phyloP scores from a whole-genome alignment of 2,113 vertebrate genomes.

The Gallinago paraguaiae region DNA sequence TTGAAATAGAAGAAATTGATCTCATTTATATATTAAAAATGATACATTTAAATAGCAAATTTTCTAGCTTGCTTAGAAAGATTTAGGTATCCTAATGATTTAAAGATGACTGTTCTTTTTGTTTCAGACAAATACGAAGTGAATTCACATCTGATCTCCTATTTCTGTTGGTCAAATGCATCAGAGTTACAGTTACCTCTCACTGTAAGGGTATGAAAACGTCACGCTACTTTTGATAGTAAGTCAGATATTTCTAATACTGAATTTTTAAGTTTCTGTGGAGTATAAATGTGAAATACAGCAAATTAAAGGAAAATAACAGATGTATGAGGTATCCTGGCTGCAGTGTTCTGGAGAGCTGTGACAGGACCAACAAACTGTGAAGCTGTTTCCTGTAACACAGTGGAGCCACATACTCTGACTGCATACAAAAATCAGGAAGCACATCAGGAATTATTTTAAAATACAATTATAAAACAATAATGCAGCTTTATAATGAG shows the following conservation, averaged over 20 bases:
- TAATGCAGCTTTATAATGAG: neutral
- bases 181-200: neutral
- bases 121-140: neutral
- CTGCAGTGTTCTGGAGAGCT: neutral
- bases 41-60: neutral
- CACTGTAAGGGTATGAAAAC: neutral
- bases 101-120: neutral
- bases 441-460: neutral
- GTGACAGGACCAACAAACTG: neutral
- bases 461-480: neutral
- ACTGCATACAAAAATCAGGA: neutral
- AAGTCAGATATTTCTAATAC: neutral
- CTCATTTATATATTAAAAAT: neutral
- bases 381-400: neutral
- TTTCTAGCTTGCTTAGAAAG: neutral
- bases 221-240: neutral
- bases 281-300: neutral
- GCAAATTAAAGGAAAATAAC: neutral
- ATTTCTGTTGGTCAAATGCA: neutral
- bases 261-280: neutral
- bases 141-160: neutral
- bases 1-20: neutral
- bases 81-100: neutral
- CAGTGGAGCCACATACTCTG: neutral
- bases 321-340: rapidly evolving